Evolutionary conservation across 2,113 vertebrate species (phyloP).

Genomic region (Syrrhaptes paradoxus): DNA sequence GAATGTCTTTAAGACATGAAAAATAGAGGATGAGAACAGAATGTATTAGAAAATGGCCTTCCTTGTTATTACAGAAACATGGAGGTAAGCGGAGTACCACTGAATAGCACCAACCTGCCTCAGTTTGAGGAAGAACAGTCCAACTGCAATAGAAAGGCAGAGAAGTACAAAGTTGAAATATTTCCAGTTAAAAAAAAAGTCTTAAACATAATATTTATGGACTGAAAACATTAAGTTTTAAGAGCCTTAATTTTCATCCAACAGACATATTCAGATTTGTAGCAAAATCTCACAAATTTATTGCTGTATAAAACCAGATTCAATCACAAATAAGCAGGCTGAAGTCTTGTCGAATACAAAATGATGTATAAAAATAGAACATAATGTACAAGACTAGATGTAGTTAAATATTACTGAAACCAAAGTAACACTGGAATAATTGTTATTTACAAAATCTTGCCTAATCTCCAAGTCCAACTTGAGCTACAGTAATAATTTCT

Average conservation of each 20-base stretch:
- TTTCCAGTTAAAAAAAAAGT: background rate
- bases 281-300: conserved; percentile 38
- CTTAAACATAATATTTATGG: background rate
- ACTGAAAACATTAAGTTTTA: background rate
- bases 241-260: background rate
- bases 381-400: conserved; percentile 41
- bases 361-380: conserved; percentile 53
- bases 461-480: background rate
- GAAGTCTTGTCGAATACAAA: conserved; percentile 61
- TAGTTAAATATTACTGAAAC: conserved; percentile 46
- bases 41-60: background rate
- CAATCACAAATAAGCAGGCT: conserved; percentile 14
- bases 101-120: background rate
- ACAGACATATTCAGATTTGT: background rate
- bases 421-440: background rate
- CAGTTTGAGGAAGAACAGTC: background rate
- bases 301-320: background rate
- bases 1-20: background rate
- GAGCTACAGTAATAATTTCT: background rate
- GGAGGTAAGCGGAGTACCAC: background rate
- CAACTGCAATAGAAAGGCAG: background rate
- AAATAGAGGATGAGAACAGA: background rate
- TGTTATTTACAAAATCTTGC: conserved; percentile 38
- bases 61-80: background rate
- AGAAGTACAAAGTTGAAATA: background rate